These are phyloP conservation scores for Diabrotica undecimpunctata DNA, from an alignment of 1,140 invertebrate species.

Conservation along the genomic window DNA sequence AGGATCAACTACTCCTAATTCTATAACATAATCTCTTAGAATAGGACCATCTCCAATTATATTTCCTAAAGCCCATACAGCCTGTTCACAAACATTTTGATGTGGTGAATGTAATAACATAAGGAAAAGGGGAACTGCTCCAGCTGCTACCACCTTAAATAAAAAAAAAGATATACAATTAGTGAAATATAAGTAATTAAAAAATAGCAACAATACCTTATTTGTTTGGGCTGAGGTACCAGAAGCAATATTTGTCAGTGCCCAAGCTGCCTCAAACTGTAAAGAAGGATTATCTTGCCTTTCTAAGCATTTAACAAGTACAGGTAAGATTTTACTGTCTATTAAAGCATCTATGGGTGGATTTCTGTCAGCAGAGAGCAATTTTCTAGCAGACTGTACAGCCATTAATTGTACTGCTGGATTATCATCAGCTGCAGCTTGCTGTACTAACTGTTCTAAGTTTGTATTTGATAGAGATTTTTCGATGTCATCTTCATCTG, in stretches of 20 bases:
- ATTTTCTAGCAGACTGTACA: constrained; percentile 85
- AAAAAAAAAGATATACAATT: background rate
- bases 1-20: constrained; percentile 83
- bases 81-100: constrained; percentile 98
- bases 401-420: constrained; percentile 72
- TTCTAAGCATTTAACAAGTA: constrained; percentile 86
- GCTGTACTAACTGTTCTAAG: constrained; percentile 67
- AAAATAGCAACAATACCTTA: constrained; percentile 46
- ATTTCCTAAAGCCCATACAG: constrained; percentile 95
- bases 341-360: constrained; percentile 98
- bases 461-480: constrained; percentile 63
- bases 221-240: constrained; percentile 96
- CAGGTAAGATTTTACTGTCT: constrained; percentile 86
- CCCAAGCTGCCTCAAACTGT: constrained; percentile 99
- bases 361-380: constrained; percentile 95
- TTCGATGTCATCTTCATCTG: constrained; percentile 76
- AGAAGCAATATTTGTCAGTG: constrained; percentile 97
- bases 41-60: constrained; percentile 90
- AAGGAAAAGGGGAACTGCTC: constrained; percentile 94
- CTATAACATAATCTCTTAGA: constrained; percentile 88
- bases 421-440: constrained; percentile 66
- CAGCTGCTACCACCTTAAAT: constrained; percentile 75
- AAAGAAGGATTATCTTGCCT: constrained; percentile 83
- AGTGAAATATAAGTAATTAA: background rate
- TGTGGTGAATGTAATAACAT: constrained; percentile 86